Evolutionary conservation across 2,797 vertebrate genomes (phyloP).

Genomic region (Catostomus latipinnis): DNA sequence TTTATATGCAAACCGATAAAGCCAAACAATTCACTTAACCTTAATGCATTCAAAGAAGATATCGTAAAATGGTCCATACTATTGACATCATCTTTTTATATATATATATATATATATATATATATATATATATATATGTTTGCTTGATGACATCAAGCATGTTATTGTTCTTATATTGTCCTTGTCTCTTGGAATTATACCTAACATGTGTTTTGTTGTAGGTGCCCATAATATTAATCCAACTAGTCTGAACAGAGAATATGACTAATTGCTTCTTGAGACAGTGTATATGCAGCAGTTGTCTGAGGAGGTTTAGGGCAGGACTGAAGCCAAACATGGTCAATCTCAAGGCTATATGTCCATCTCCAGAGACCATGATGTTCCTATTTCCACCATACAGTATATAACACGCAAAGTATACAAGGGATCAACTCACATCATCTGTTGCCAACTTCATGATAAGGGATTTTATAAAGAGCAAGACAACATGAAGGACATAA

Average conservation of each 20-base stretch:
- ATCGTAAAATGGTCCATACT: not conserved
- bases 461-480: too few relatives aligned
- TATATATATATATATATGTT: too few relatives aligned
- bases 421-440: not conserved
- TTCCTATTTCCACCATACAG: constrained; percentile 16
- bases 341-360: constrained; percentile 22
- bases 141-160: too few relatives aligned
- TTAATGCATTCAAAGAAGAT: not conserved
- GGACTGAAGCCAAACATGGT: not conserved
- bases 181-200: not conserved
- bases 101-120: too few relatives aligned
- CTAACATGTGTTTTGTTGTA: not conserved
- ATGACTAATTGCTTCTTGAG: not conserved
- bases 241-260: constrained; percentile 13
- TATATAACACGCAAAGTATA: not conserved
- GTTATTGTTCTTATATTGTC: not conserved
- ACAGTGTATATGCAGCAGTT: not conserved
- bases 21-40: not conserved
- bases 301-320: not conserved
- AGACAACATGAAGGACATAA: not conserved
- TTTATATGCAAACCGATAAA: not conserved
- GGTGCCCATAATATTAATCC: not conserved
- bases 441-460: not conserved
- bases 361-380: constrained; percentile 24
- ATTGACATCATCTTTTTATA: not conserved